Percentiles rank a stretch among this genome's conserved stretches.
Evolutionary conservation across 2,797 vertebrate genomes (phyloP).

Genomic region (Acanthopagrus latus): DNA sequence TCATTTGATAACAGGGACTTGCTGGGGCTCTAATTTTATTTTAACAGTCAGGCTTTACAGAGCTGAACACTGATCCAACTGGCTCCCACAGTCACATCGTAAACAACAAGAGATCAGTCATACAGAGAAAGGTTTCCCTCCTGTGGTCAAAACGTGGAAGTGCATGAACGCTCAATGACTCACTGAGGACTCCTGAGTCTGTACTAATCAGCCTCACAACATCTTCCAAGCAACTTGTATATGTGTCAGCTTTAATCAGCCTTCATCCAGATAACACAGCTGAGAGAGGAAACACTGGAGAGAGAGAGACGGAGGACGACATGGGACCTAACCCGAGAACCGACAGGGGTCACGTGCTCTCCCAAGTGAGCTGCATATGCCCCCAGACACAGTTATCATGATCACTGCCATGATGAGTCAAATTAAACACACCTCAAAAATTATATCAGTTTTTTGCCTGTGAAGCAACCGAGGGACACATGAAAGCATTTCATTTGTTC

Average conservation of each 20-base stretch:
- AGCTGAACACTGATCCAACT: not conserved
- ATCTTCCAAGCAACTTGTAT: not conserved
- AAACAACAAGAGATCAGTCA: not conserved
- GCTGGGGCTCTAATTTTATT: not conserved
- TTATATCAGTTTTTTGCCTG: not conserved
- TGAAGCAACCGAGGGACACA: not conserved
- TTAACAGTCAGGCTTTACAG: not conserved
- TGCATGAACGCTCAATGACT: conserved; percentile 1
- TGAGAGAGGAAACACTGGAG: too few relatives aligned
- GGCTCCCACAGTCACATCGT: not conserved
- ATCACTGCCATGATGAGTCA: too few relatives aligned
- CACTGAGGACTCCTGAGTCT: not conserved
- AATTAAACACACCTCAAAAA: too few relatives aligned
- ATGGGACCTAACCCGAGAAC: too few relatives aligned
- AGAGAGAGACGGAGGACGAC: too few relatives aligned
- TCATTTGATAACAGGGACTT: not conserved
- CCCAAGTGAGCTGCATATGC: too few relatives aligned
- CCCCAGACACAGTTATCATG: too few relatives aligned
- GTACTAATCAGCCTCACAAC: not conserved
- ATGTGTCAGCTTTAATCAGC: too few relatives aligned
- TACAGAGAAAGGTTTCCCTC: conserved; percentile 64
- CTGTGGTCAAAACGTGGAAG: conserved; percentile 55
- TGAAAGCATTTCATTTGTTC: not conserved
- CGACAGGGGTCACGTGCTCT: too few relatives aligned
- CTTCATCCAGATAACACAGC: too few relatives aligned